Conservation (phyloP, 1,140 invertebrate species). For the Pemphigus obesinymphae region DNA sequence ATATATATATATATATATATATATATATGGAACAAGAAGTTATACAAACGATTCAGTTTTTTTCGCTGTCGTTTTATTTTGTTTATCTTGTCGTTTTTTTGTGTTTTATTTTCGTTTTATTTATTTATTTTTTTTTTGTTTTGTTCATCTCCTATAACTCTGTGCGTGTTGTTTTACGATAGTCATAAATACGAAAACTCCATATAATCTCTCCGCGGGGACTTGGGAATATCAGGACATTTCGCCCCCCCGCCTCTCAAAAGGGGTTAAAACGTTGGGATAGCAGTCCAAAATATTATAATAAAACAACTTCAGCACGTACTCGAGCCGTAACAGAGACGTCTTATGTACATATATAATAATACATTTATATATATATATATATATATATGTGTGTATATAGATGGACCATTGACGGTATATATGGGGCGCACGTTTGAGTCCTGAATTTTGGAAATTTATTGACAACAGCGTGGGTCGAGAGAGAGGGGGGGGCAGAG, state of each 20-base stretch:
- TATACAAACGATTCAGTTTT: background rate
- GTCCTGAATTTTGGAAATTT: no score
- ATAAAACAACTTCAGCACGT: conserved; percentile 9
- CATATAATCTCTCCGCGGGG: background rate
- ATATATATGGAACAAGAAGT: conserved; percentile 11
- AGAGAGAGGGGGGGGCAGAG: no score
- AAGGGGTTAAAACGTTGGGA: background rate
- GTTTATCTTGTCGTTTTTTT: background rate
- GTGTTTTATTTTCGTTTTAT: no score
- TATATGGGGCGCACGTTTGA: no score
- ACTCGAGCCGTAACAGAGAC: background rate
- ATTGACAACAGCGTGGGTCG: no score
- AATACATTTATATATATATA: no score
- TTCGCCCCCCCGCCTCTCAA: background rate
- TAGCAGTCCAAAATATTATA: background rate
- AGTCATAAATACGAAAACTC: conserved; percentile 13
- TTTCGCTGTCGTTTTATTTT: background rate
- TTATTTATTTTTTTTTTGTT: background rate
- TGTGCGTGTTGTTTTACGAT: background rate
- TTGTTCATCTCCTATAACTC: background rate
- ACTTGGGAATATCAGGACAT: background rate
- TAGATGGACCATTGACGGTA: no score
- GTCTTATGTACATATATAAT: no score
- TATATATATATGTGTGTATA: no score
- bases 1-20: no score